phyloP scores from a whole-genome alignment of 1,140 invertebrate species.

The Formica selysi region DNA sequence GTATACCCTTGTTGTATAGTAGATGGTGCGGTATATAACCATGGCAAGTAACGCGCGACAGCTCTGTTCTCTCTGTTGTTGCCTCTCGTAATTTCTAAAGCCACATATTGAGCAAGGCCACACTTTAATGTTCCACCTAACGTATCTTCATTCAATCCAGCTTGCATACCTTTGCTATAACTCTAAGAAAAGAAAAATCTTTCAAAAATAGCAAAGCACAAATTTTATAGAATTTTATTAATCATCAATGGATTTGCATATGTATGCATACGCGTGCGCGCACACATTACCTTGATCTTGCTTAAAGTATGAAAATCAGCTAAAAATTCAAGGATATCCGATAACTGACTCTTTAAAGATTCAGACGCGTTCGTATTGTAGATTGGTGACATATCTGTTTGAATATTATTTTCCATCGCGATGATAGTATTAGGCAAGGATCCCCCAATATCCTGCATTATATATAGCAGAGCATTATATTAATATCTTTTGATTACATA shows the following conservation, averaged over 20 bases:
- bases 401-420: constrained; percentile 87
- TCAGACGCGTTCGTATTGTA: constrained; percentile 96
- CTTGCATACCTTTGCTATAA: constrained; percentile 92
- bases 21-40: constrained; percentile 95
- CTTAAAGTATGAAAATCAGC: constrained; percentile 98
- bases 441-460: constrained; percentile 92
- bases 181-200: constrained; percentile 87
- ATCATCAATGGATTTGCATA: neutral
- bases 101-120: constrained; percentile 97
- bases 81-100: constrained; percentile 96
- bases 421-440: constrained; percentile 89
- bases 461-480: neutral
- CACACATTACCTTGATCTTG: constrained; percentile 95
- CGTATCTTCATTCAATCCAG: constrained; percentile 97
- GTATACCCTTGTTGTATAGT: constrained; percentile 94
- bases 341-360: constrained; percentile 96
- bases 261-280: neutral
- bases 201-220: neutral
- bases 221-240: neutral
- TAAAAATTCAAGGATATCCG: constrained; percentile 98
- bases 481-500: constrained; percentile 20
- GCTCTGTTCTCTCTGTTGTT: constrained; percentile 95
- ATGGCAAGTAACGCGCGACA: constrained; percentile 94
- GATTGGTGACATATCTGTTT: constrained; percentile 86
- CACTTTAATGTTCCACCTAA: constrained; percentile 98